Base-by-base conservation (phyloP, 2,113 vertebrate species). In the Rattus rattus region DNA sequence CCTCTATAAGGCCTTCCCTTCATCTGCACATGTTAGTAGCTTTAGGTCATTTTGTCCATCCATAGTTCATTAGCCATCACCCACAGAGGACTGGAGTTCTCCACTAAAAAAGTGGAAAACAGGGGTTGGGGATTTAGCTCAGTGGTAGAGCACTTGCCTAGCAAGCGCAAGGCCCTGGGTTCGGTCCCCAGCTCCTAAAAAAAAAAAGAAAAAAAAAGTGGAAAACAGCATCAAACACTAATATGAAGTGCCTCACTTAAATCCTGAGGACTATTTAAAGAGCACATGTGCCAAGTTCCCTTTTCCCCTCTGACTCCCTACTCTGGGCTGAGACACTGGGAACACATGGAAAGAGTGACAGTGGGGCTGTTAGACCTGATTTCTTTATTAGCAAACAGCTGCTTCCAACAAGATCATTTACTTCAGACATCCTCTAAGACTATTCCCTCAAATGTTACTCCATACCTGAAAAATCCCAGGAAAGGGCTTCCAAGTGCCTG, bases 311-410 rank as follows among this genome's bases (percentile, higher is more conserved):
- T 12, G 67, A 84, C 33, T 24, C 24, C 17, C 49, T 13, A 22
- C 52, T 85, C 33, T 1, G 5, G 39, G 49, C 85, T 54, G 47
- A 76, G 77, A 94, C 43, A 39, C 91, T 8, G 86, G 75, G 26
- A 87, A 95, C 70, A 56, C 0, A 65, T 19, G 77, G 47, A 87
- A 94, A 96, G 96, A 87, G 16, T 0, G 85, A 97, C 90, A 91
- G 47, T 24, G 70, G 52, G 59, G 39, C 95, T 2, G 0, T 49
- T 96, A 70, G 67, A 28, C 54, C 63, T 20, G 26, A 96, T 80
- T 89, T 93, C 73, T 95, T 96, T 95, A 96, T 94, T 89, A 83
- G 93, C 70, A 76, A 94, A 97, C 97, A 97, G 96, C 98, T 97
- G 96, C 86, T 97, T 94, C 91, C 93, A 76, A 69, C 94, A 88